phyloP scores from a whole-genome alignment of 1,140 invertebrate genomes.

The Homarus americanus region DNA sequence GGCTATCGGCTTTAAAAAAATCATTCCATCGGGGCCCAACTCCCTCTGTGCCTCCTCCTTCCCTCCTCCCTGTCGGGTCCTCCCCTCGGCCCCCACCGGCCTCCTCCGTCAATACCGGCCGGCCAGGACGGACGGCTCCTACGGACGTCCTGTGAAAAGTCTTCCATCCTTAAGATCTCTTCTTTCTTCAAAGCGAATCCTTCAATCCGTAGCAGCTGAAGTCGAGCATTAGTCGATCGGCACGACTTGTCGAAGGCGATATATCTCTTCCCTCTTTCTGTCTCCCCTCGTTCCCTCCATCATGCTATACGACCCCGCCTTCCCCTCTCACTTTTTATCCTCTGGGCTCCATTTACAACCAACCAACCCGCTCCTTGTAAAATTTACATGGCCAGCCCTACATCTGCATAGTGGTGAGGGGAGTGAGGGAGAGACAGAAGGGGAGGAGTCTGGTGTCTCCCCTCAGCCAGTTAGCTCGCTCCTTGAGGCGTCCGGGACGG shows the following conservation, averaged over 20 bases:
- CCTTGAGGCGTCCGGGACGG: constrained; percentile 30
- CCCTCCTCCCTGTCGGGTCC: not conserved
- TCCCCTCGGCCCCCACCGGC: not conserved
- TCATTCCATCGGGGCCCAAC: constrained; percentile 52
- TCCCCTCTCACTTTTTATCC: not conserved
- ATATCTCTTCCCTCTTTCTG: not conserved
- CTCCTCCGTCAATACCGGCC: constrained; percentile 38
- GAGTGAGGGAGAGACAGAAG: constrained; percentile 4
- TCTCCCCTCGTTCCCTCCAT: not conserved
- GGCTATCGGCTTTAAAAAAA: constrained; percentile 66
- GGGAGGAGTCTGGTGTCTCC: constrained; percentile 27
- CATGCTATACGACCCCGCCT: not conserved
- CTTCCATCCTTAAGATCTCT: no score
- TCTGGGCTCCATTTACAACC: not conserved
- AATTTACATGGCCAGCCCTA: constrained; percentile 45
- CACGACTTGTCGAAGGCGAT: no score
- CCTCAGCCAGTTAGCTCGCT: constrained; percentile 43
- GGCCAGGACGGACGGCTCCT: not conserved
- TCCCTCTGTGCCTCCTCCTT: not conserved
- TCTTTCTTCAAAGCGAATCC: no score
- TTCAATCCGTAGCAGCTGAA: no score
- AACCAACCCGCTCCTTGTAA: not conserved
- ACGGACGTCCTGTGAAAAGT: not conserved
- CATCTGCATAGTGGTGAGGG: constrained; percentile 28
- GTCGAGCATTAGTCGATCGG: no score